Evolutionary conservation across 2,797 vertebrate species (phyloP).

Genomic region (Manis pentadactyla): DNA sequence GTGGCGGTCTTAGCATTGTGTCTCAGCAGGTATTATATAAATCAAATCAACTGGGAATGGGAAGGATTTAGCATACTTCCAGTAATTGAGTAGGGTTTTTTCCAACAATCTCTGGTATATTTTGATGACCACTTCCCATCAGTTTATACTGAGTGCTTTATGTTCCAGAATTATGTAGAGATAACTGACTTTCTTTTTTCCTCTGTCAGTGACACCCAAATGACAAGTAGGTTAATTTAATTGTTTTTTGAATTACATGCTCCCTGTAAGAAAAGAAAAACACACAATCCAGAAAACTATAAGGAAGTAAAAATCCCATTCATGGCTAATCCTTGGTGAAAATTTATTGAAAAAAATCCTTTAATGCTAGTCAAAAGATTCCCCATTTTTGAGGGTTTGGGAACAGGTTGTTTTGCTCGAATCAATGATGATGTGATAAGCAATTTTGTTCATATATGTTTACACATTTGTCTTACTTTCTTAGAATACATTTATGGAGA

Average conservation of each 20-base stretch:
- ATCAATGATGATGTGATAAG: not conserved
- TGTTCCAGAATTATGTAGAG: not conserved
- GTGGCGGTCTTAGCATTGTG: not conserved
- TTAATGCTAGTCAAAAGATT: not conserved
- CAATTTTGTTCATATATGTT: not conserved
- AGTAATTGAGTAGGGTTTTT: not conserved
- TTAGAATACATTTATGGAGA: not conserved
- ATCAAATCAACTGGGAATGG: not conserved
- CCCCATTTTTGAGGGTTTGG: not conserved
- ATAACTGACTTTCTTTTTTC: not conserved
- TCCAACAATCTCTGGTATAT: not conserved
- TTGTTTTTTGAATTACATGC: not conserved
- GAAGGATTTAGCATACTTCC: not conserved
- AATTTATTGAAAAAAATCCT: constrained; percentile 41
- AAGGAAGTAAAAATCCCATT: not conserved
- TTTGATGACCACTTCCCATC: not conserved
- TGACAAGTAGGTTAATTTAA: not conserved
- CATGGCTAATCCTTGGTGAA: not conserved
- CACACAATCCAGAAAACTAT: not conserved
- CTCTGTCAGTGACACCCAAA: not conserved
- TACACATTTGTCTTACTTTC: not conserved
- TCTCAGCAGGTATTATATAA: not conserved
- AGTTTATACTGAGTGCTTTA: not conserved
- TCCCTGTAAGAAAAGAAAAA: not conserved
- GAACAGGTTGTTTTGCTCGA: not conserved